These are phyloP conservation scores for Myanophis thanlyinensis DNA, from an alignment of 2,113 vertebrate genomes.

Conservation along the genomic window DNA sequence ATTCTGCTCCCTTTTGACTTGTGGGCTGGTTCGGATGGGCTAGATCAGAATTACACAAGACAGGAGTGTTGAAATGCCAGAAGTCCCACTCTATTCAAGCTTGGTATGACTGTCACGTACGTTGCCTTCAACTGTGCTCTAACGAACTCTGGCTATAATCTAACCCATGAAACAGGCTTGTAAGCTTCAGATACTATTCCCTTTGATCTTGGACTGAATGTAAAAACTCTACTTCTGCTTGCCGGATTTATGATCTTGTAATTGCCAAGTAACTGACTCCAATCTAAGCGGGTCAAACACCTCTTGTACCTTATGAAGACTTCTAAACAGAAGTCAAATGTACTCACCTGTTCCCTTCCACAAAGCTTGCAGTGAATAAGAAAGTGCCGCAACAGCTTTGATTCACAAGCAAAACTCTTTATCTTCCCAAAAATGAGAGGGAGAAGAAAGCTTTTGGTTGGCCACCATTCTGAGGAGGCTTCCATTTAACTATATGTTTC, in stretches of 20 bases:
- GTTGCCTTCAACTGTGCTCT: background rate
- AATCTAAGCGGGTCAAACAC: background rate
- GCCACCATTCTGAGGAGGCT: too few relatives aligned
- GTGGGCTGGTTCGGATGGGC: background rate
- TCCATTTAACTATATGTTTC: too few relatives aligned
- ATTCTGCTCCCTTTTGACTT: background rate
- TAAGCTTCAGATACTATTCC: background rate
- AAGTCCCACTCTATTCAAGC: background rate
- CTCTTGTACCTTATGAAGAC: background rate
- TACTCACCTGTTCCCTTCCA: background rate
- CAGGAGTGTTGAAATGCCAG: background rate
- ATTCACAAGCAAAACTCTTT: too few relatives aligned
- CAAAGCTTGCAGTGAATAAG: background rate
- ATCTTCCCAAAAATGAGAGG: background rate
- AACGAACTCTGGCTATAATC: background rate
- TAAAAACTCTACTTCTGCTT: background rate
- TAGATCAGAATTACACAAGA: background rate
- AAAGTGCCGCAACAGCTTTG: background rate
- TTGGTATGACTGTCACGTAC: background rate
- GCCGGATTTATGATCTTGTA: background rate
- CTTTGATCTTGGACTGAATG: background rate
- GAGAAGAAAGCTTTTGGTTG: background rate
- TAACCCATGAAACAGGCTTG: background rate
- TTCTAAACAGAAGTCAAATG: background rate
- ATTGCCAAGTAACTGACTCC: background rate